Evolutionary conservation across 2,797 vertebrate genomes (phyloP), one percentile per base, ranked within the genome.

Genomic region (Hydrocynus forskahlii): DNA sequence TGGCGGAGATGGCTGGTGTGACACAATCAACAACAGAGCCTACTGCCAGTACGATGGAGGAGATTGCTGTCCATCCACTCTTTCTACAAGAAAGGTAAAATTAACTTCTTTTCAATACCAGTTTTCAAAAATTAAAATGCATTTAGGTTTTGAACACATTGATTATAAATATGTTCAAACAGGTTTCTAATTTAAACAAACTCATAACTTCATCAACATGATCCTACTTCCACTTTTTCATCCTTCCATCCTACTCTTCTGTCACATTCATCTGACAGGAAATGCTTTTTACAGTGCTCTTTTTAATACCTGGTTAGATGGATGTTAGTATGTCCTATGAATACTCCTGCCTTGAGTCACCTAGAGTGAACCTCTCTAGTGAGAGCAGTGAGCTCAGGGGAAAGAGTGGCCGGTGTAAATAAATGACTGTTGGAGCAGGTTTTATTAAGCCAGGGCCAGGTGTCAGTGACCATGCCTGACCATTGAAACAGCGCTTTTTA

Each of bases 31-130:
- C 91, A 99, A 99, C 90, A 89, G 97, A 54, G 98, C 98, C 0
- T 99, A 97, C 91, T 99, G 98, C 92, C 94, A 96, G 86, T 99
- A 99, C 0, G 98, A 99, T 0, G 97, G 97, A 63, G 98, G 98
- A 76, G 98, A 99, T 92, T 99, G 98, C 95, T 99, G 98, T 88
- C 94, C 97, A 12, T 99, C 98, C 74, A 99, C 98, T 0, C 95
- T 99, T 71, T 99, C 97, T 85, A 98, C 96, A 76, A 95, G 89
- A 89, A 99, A 98, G 97, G 98, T 99, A 89, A 91, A 54, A 40
- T 82, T 84, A 83, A 86, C 80, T 83, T 75, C 81, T 76, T 75
- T 79, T 84, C 83, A 83, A 8, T 12, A 35, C 87, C 87, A 87
- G 88, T 86, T 92, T 91, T 89, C 85, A 29, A 29, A 1, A 29